phyloP scores from a whole-genome alignment of 2,888 invertebrate species.

The Lasioglossum leucozonium region DNA sequence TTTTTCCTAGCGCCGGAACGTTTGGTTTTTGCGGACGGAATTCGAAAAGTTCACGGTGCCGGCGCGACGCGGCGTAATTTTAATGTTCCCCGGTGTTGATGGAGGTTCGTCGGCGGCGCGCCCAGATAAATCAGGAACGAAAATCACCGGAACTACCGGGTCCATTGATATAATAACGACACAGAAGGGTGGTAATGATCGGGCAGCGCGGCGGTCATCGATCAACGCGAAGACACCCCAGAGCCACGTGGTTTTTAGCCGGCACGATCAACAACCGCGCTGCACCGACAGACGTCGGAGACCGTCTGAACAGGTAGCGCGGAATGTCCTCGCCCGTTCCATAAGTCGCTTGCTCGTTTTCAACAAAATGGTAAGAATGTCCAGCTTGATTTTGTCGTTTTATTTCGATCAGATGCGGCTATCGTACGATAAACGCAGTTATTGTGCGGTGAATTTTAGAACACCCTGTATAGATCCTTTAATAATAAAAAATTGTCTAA shows the following conservation, averaged over 20 bases:
- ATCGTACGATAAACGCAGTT: no score
- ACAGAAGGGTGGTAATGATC: slow-evolving; percentile 54
- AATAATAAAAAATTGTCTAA: no score
- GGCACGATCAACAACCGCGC: slow-evolving; percentile 3
- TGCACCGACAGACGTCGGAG: background rate
- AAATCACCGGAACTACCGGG: slow-evolving; percentile 44
- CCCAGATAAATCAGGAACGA: slow-evolving; percentile 32
- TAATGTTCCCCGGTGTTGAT: slow-evolving; percentile 5
- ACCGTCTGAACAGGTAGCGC: background rate
- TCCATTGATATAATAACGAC: slow-evolving; percentile 37
- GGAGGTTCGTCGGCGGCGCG: background rate
- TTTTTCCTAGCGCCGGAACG: background rate
- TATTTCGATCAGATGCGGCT: no score
- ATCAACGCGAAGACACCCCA: slow-evolving; percentile 50
- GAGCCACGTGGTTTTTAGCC: slow-evolving; percentile 49
- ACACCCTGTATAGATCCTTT: no score
- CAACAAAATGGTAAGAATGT: no score
- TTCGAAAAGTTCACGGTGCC: background rate
- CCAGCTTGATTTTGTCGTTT: no score
- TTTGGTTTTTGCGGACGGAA: background rate
- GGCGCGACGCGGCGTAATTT: background rate
- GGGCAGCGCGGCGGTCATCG: slow-evolving; percentile 50
- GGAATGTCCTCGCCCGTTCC: no score
- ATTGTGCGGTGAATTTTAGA: no score
- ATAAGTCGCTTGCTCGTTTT: no score